Conservation (phyloP, 2,113 vertebrate species). For the Polyodon spathula region DNA sequence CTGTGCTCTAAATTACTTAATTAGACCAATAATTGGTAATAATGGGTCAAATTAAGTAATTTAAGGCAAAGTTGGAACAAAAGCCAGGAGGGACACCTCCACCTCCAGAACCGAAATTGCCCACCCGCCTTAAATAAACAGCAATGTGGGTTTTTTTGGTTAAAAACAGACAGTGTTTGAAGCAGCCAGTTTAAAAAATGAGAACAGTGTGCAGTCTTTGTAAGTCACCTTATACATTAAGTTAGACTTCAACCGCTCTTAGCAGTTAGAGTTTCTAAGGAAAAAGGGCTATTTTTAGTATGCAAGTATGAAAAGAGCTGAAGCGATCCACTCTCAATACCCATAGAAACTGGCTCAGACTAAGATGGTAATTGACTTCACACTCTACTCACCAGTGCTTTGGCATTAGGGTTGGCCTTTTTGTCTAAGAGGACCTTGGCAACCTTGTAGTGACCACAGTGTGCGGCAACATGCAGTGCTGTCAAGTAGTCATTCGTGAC, state of each 20-base stretch:
- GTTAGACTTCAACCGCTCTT: background rate
- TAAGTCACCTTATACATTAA: background rate
- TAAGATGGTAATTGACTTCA: too few species aligned
- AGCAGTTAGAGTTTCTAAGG: background rate
- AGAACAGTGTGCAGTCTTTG: too few species aligned
- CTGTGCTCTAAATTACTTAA: too few species aligned
- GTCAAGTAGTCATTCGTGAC: slow-evolving; percentile 98
- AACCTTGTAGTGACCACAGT: slow-evolving; percentile 96
- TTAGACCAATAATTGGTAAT: too few species aligned
- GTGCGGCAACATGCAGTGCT: slow-evolving; percentile 86
- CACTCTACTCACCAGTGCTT: slow-evolving; percentile 80
- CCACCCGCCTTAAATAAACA: too few species aligned
- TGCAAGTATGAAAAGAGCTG: background rate
- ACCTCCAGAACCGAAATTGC: too few species aligned
- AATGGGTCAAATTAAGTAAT: too few species aligned
- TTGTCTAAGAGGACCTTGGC: slow-evolving; percentile 97
- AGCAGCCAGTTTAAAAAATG: too few species aligned
- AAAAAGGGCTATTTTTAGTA: background rate
- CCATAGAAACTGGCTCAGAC: background rate
- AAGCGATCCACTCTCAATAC: background rate
- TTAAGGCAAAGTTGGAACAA: too few species aligned
- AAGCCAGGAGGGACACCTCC: too few species aligned
- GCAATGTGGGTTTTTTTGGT: too few species aligned
- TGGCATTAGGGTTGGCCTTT: slow-evolving; percentile 95
- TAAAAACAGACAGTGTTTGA: too few species aligned